Conservation (phyloP, 2,888 invertebrate genomes). For the Philonicus albiceps region DNA sequence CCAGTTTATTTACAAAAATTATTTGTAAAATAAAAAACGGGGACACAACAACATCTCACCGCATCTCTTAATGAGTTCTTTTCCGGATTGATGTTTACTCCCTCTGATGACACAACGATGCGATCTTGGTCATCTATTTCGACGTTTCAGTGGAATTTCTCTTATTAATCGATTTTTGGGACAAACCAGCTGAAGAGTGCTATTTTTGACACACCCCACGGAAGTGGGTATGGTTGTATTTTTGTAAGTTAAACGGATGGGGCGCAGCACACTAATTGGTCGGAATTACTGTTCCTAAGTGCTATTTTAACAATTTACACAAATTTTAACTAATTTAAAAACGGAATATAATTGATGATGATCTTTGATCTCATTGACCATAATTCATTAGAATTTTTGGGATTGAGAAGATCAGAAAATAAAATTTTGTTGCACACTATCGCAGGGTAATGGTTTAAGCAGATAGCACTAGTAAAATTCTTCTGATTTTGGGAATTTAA, state of each 20-base stretch:
- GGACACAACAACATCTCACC: not conserved
- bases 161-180: not conserved
- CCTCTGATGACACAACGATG: not conserved
- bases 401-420: not conserved
- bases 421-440: not conserved
- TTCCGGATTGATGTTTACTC: not conserved
- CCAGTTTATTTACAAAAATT: conserved; percentile 26
- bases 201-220: not conserved
- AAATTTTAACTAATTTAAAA: not conserved
- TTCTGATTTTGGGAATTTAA: not conserved
- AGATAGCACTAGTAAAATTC: not conserved
- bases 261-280: not conserved
- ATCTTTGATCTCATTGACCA: not conserved
- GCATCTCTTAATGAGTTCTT: not conserved
- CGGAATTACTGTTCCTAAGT: not conserved
- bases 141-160: not conserved
- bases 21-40: not conserved
- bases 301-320: not conserved
- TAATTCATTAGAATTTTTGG: not conserved
- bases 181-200: not conserved
- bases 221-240: not conserved
- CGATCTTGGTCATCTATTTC: not conserved
- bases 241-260: not conserved
- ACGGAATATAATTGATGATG: not conserved
- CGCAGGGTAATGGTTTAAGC: not conserved